A percentile compares a stretch with the other conserved stretches of the same genome.
Evolutionary conservation across 2,113 vertebrate genomes (phyloP).

Genomic region (Carollia perspicillata): DNA sequence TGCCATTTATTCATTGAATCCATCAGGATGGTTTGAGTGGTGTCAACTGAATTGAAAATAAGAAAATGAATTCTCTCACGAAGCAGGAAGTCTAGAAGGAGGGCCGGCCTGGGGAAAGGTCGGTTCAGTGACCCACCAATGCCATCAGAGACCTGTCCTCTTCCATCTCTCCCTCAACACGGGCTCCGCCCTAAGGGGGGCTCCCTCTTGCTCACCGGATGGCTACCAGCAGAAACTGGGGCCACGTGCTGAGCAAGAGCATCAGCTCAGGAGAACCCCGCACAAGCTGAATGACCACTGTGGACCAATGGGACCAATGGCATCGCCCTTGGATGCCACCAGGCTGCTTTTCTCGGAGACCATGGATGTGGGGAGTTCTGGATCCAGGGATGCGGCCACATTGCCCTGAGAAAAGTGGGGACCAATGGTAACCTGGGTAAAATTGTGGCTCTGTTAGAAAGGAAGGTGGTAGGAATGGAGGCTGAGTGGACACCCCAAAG

Average conservation of each 20-base stretch:
- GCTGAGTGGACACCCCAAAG: no score
- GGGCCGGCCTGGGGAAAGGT: not conserved
- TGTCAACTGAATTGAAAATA: not conserved
- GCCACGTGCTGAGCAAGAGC: not conserved
- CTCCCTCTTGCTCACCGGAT: fast-evolving
- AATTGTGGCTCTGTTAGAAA: not conserved
- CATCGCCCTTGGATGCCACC: fast-evolving
- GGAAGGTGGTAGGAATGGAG: not conserved
- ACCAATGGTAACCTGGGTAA: not conserved
- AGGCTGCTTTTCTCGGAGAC: not conserved
- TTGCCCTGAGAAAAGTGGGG: not conserved
- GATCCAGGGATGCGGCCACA: not conserved
- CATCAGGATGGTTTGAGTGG: not conserved
- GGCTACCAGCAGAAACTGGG: not conserved
- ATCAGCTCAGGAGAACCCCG: not conserved
- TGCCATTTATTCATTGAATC: not conserved
- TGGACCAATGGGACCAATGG: fast-evolving
- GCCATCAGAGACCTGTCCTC: not conserved
- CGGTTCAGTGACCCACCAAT: not conserved
- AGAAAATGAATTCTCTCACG: not conserved
- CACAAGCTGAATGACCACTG: fast-evolving
- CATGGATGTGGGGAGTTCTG: not conserved
- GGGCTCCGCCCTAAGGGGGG: not conserved
- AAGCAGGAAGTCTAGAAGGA: not conserved
- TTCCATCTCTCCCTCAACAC: not conserved